Percentiles rank a stretch among this genome's conserved stretches.
Evolutionary conservation across 2,113 vertebrate genomes (phyloP).

Genomic region (Nesogale talazaci): DNA sequence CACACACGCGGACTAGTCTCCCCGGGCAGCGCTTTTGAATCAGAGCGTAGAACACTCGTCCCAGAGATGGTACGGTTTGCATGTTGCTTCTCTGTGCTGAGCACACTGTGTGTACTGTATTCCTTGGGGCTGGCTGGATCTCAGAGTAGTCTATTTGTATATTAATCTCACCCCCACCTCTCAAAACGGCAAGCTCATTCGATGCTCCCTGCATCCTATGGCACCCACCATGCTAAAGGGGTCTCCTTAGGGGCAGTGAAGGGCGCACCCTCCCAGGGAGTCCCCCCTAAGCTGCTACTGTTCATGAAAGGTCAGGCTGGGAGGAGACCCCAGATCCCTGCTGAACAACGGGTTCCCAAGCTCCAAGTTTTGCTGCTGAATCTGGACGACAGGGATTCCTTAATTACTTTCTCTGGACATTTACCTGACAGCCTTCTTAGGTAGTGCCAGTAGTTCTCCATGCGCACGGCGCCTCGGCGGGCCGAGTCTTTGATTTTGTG

Average conservation of each 20-base stretch:
- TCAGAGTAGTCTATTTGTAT: conserved; percentile 13
- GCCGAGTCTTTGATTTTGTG: conserved; percentile 86
- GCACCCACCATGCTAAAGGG: conserved; percentile 51
- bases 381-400: conserved; percentile 82
- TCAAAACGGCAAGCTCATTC: conserved; percentile 34
- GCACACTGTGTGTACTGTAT: not conserved
- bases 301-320: conserved; percentile 73
- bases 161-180: not conserved
- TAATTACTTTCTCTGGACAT: conserved; percentile 89
- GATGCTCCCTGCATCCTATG: conserved; percentile 48
- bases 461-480: conserved; percentile 77
- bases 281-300: conserved; percentile 50
- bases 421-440: conserved; percentile 83
- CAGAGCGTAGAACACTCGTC: not conserved
- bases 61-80: not conserved
- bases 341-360: conserved; percentile 78
- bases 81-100: fast-evolving
- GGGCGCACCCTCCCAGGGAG: not conserved
- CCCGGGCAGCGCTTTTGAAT: not conserved
- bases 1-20: fast-evolving
- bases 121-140: conserved; percentile 16
- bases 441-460: conserved; percentile 67
- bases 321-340: conserved; percentile 78
- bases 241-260: conserved; percentile 32
- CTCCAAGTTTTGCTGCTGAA: conserved; percentile 78